Evolutionary conservation across 2,113 vertebrate species (phyloP), one percentile per base, ranked within the genome.

Genomic region (Hemicordylus capensis): DNA sequence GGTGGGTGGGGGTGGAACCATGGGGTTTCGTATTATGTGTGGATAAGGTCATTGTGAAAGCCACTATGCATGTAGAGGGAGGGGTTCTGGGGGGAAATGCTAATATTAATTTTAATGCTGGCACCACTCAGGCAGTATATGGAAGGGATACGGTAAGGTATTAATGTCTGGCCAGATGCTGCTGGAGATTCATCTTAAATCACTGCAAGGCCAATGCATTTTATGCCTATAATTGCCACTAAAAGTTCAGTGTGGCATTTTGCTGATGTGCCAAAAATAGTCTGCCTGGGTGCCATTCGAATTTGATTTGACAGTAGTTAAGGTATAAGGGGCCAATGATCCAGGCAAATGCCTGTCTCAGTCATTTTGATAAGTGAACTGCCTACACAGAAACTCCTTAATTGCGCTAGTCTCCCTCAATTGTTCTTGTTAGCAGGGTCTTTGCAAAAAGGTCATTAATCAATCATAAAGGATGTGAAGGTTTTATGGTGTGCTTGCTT

Each of bases 211-310:
- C 85, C 90, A 78, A 56, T 85, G 44, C 89, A 91, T 79, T 89
- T 86, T 87, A 86, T 22, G n/a, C 89, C 90, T 92, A 28, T 95
- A 96, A 96, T 93, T 96, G 93, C 94, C 89, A 85, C 91, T 94
- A 84, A 94, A 95, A 94, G 95, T 94, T 96, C 95, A 94, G 15
- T 0, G 89, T 95, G 96, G 91, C 93, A 95, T 96, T 96, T 95
- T 93, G 90, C 92, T 94, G 93, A 94, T 91, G 90, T 78, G 88
- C 94, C 90, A 88, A 87, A 95, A 95, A 95, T 93, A 93, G 90
- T 34, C 91, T 95, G 92, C 6, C 31, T 87, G 86, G 92, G 93
- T 85, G 79, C 92, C 86, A 86, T 78, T 91, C 46, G 64, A 39
- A 90, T 76, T 51, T 64, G 58, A 66, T 93, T 88, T 94, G 94